Base-by-base conservation (phyloP, 2,797 vertebrate genomes). In the Cygnus olor region DNA sequence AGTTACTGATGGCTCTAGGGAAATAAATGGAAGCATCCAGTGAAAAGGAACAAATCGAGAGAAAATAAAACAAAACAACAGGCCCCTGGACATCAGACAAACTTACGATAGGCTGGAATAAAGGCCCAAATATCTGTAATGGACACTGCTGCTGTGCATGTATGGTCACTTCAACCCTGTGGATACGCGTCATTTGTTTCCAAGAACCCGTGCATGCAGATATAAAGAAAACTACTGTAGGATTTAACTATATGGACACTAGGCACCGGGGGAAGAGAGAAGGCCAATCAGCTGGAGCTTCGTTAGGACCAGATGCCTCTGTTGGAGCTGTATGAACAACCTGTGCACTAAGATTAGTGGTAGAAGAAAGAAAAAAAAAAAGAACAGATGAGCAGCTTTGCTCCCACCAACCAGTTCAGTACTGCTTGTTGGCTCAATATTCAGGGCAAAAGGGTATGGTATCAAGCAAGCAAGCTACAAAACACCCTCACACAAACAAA, bases 1-100 rank as follows among this genome's bases (percentile, higher is more conserved):
- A 90, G 51, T 42, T 51, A 80, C 70, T 8, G 28, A 90, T 77
- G 95, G 84, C 87, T 93, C 92, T 56, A 53, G 63, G 71, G 85
- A 91, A 92, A 54, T 81, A 79, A 90, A 64, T 21, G 53, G 80
- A 80, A 56, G 58, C 42, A n/a, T 81, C 42, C 88, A 85, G 69
- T 58, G 60, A 96, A 94, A 94, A 57, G 5, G 27, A 44, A n/a
- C 61, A 73, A 49, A 72, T 60, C 11, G 25, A 53, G 38, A 20
- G 38, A 36, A 68, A 80, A 49, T 24, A 14, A 56, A 82, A 63
- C 30, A 3, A 45, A 73, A 42, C 38, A 3, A n/a, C 77, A 45
- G 63, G 60, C 74, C 51, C 34, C 71, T 54, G 34, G 57, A 76
- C 66, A 32, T 60, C 89, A 91, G 77, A 53, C 34, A 38, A 81